A percentile compares a stretch with the other conserved stretches of the same genome.
These are phyloP conservation scores for Drosophila pruinosa DNA, from an alignment of 1,140 invertebrate genomes.

Conservation along the genomic window DNA sequence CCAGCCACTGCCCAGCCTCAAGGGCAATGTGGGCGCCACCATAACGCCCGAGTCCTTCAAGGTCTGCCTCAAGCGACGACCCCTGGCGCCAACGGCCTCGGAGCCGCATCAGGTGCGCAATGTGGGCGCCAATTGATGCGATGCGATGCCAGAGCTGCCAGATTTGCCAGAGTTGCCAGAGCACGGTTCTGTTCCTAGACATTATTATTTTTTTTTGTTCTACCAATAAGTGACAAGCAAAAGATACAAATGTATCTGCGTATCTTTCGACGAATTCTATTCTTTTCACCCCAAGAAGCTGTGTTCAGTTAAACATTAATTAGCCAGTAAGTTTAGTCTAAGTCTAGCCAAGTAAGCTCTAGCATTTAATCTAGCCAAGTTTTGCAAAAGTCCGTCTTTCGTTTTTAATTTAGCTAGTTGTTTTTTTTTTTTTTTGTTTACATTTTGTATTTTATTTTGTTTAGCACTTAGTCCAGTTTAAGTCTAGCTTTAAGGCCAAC, in stretches of 20 bases:
- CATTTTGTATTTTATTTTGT: conserved; percentile 31
- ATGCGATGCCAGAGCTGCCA: not conserved
- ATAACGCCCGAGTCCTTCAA: conserved; percentile 90
- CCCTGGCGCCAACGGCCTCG: conserved; percentile 80
- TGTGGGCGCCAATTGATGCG: conserved; percentile 85
- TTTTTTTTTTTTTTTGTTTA: conserved; percentile 61
- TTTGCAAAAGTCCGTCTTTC: conserved; percentile 1
- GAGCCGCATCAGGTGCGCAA: conserved; percentile 85
- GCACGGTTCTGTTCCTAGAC: conserved; percentile 81
- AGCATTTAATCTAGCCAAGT: not conserved
- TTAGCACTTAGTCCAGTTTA: not conserved
- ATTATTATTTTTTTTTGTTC: too few relatives aligned
- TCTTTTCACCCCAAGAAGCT: conserved; percentile 82
- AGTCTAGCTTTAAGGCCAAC: conserved; percentile 42
- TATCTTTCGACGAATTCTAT: conserved; percentile 66
- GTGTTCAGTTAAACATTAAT: conserved; percentile 73
- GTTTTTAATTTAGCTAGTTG: conserved; percentile 34
- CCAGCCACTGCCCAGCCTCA: conserved; percentile 88
- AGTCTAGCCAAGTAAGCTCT: conserved; percentile 39
- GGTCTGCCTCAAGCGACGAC: conserved; percentile 87
- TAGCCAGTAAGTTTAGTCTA: conserved; percentile 24
- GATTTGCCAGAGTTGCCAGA: conserved; percentile 37
- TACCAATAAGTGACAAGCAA: conserved; percentile 15
- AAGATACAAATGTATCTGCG: not conserved
- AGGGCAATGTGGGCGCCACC: conserved; percentile 90